Evolutionary conservation across 2,888 invertebrate genomes (phyloP).

Genomic region (Drosophila phalerata): DNA sequence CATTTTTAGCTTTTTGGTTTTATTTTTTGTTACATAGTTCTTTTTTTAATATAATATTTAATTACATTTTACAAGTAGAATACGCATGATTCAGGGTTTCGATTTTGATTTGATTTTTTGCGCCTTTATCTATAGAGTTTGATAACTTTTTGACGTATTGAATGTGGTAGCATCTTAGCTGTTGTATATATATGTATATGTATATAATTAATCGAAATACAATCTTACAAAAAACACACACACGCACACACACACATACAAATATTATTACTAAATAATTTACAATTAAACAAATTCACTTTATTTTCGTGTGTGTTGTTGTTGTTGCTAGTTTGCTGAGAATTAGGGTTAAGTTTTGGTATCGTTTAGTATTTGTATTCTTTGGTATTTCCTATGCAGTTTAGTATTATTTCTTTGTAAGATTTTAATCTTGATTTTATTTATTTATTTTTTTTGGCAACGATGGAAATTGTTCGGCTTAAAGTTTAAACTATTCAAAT

Average conservation of each 20-base stretch:
- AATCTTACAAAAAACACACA: constrained; percentile 43
- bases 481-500: constrained; percentile 45
- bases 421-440: constrained; percentile 30
- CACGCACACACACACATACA: constrained; percentile 35
- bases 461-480: constrained; percentile 64
- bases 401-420: constrained; percentile 24
- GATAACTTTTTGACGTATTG: constrained; percentile 19
- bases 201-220: constrained; percentile 48
- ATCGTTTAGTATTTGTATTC: constrained; percentile 30
- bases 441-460: constrained; percentile 67
- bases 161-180: constrained; percentile 33
- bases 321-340: constrained; percentile 29
- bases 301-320: constrained; percentile 15
- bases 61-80: constrained; percentile 67
- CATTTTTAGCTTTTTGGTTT: constrained; percentile 23
- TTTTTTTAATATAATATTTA: constrained; percentile 16
- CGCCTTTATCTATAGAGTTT: constrained; percentile 22
- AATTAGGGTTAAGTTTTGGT: constrained; percentile 43
- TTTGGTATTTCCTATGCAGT: constrained; percentile 45
- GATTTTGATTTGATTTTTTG: constrained; percentile 51
- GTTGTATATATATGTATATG: constrained; percentile 24
- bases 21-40: not conserved
- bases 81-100: constrained; percentile 57
- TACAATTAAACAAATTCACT: constrained; percentile 46
- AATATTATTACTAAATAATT: constrained; percentile 45